Base-by-base conservation (phyloP, 2,888 invertebrate genomes). In the Brenthis hecate region DNA sequence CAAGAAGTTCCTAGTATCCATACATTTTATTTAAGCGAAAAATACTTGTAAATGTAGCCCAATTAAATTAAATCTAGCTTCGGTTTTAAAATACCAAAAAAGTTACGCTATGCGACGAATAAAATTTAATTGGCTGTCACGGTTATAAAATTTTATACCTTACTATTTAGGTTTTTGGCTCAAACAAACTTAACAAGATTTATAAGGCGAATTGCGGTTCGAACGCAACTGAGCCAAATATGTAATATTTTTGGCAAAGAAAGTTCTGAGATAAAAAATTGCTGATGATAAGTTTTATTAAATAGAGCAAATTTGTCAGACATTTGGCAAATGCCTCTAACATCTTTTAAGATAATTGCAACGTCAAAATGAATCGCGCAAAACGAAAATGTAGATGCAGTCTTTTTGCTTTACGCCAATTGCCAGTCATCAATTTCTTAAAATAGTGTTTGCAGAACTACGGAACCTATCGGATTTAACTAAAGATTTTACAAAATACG, bases 291-390 rank as follows among this genome's bases (percentile, higher is more conserved):
- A 66, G 58, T 65, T 70, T 67, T 70, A 70, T 70, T 64, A 70
- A 67, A 70, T 70, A 56, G 67, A 67, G 55, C 65, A 56, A 67
- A 67, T 66, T 64, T 66, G 70, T 65, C 70, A 64, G 70, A 68
- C 60, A 53, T 68, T 70, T 72, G 72, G 70, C 70, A 70, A 68
- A 70, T 63, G 68, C 56, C 53, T 56, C 51, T 36, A 43, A 61
- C 50, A 65, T 65, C 69, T 65, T 67, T 63, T 56, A 53, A 65
- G 64, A 70, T 67, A 72, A 72, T 72, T 70, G 70, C 70, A 68
- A 62, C 56, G 62, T 68, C 67, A 36, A 54, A 69, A 56, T 65
- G 67, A 56, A 67, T 69, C 62, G 60, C 57, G 67, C 62, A 62
- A 67, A 69, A 67, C 50, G 57, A 50, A 67, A 62, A 57, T 61